Conservation (phyloP, 1,140 invertebrate genomes). For the Hestina assimilis region DNA sequence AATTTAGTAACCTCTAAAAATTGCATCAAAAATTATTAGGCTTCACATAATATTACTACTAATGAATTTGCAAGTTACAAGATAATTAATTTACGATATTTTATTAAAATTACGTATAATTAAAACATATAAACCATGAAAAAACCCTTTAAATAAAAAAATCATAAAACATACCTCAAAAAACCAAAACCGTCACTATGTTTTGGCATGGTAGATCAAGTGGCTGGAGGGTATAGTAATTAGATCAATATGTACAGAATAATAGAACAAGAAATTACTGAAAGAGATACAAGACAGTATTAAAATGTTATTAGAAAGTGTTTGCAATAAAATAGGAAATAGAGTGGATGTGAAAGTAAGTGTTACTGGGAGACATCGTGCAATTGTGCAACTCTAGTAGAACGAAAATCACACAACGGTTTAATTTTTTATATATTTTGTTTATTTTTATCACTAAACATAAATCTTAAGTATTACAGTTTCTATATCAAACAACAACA, state of each 20-base stretch:
- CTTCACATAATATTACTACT: too few species aligned
- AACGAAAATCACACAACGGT: slow-evolving; percentile 57
- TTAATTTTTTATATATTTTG: slow-evolving; percentile 64
- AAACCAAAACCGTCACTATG: slow-evolving; percentile 12
- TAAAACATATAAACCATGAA: not conserved
- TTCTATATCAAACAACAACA: slow-evolving; percentile 74
- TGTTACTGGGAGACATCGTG: slow-evolving; percentile 57
- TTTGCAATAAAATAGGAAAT: slow-evolving; percentile 59
- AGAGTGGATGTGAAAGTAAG: slow-evolving; percentile 56
- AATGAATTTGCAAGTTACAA: not conserved
- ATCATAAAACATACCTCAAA: slow-evolving; percentile 10
- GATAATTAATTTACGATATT: not conserved
- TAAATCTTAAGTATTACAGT: slow-evolving; percentile 78
- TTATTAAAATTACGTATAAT: not conserved
- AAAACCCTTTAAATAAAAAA: slow-evolving; percentile 1
- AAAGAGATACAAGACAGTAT: slow-evolving; percentile 52
- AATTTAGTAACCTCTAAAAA: too few species aligned
- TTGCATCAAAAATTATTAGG: too few species aligned
- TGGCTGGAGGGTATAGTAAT: slow-evolving; percentile 33
- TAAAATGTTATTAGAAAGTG: slow-evolving; percentile 69
- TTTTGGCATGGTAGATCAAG: slow-evolving; percentile 23
- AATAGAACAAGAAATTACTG: slow-evolving; percentile 51
- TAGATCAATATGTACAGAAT: slow-evolving; percentile 38
- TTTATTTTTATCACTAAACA: slow-evolving; percentile 77
- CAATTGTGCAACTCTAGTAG: slow-evolving; percentile 54